Conservation (phyloP, 2,113 vertebrate species). For the Megaceryle torquata region DNA sequence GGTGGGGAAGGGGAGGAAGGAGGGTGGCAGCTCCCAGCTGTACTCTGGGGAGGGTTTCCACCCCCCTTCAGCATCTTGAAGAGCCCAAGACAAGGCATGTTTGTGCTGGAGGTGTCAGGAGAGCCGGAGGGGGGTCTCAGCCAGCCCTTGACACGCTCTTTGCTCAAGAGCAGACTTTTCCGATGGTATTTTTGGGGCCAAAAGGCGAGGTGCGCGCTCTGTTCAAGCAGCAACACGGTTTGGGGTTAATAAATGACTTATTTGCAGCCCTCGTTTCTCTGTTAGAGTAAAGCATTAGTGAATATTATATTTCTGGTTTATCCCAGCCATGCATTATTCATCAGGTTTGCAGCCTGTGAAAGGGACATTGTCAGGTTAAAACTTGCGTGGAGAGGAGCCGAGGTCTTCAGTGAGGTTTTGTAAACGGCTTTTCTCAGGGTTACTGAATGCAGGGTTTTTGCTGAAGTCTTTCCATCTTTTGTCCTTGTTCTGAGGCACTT, state of each 20-base stretch:
- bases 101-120: not conserved
- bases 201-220: not conserved
- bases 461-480: not conserved
- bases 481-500: not conserved
- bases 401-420: slow-evolving; percentile 26
- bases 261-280: slow-evolving; percentile 23
- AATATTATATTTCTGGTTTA: slow-evolving; percentile 57
- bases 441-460: not conserved
- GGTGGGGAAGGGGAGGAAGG: not conserved
- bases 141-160: fast-evolving
- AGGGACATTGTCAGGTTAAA: slow-evolving; percentile 61
- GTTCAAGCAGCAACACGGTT: slow-evolving; percentile 18
- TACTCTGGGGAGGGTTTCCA: fast-evolving
- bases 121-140: not conserved
- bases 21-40: not conserved
- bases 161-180: not conserved
- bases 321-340: slow-evolving; percentile 57
- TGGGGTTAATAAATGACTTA: slow-evolving; percentile 57
- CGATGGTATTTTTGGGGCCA: fast-evolving
- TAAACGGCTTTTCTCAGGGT: not conserved
- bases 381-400: slow-evolving; percentile 6
- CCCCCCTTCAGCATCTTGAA: fast-evolving
- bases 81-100: not conserved
- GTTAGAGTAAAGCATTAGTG: slow-evolving; percentile 28
- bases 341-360: slow-evolving; percentile 27